Evolutionary conservation across 2,888 invertebrate genomes (phyloP), one percentile per base, ranked within the genome.

Genomic region (Thereva nobilitata): DNA sequence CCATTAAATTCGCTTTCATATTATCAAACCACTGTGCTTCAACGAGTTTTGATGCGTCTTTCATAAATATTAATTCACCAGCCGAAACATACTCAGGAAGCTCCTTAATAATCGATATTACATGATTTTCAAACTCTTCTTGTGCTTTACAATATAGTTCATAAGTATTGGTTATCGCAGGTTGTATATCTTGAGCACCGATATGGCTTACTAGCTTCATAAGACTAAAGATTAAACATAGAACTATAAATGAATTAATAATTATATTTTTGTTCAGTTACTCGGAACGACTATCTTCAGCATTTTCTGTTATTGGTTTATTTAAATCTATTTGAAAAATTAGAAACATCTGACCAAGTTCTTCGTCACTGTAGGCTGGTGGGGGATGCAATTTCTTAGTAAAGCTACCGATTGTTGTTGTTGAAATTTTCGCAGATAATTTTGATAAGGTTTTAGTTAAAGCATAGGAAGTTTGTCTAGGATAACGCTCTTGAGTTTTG

Each of bases 81-180:
- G 8, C 41, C 4, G n/a, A 45, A 10, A 45, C 5, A 9, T 64
- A 37, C 10, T 12, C 5, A 34, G 57, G 56, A 12, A 64, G 3
- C 3, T 45, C n/a, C 47, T 67, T 45, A 6, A 67, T 5, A 8
- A 57, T 57, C 6, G 49, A 23, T 34, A 64, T 10, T 23, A 67
- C 52, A 40, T 67, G 42, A 57, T 67, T 40, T 42, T 67, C 64
- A n/a, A 67, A 64, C 42, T 67, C 64, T 4, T 34, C 23, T 52
- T 67, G 50, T 5, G 57, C 44, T 6, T 49, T 40, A 44, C 57
- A 23, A 23, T 23, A 23, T 23, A 23, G 23, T 2, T 23, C 23
- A 23, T 23, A 23, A 2, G 23, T 45, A 6, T 23, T n/a, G 3
- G 40, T 44, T 41, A 40, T 50, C 23, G 40, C 41, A 23, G 56